Conservation (phyloP, 92 coral and sea anemone species). For the Parazoanthus darwini region DNA sequence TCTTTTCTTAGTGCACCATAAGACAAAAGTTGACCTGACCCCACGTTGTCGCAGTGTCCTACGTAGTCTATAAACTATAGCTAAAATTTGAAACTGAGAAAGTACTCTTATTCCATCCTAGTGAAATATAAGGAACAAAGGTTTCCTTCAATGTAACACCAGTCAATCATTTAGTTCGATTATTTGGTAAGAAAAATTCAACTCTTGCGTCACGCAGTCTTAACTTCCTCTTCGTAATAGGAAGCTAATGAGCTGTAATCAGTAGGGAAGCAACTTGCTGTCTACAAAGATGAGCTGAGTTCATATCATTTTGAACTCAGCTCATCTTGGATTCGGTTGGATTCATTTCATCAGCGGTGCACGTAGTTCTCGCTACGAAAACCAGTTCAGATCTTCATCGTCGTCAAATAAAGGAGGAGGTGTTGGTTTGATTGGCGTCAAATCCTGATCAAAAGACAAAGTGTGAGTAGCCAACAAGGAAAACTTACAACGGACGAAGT, state of each 20-base stretch:
- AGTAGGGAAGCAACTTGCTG: background rate
- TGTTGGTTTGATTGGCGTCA: conserved; percentile 67
- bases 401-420: conserved; percentile 98
- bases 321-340: background rate
- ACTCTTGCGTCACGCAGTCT: background rate
- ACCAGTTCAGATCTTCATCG: conserved; percentile 96
- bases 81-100: too few species aligned
- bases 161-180: background rate
- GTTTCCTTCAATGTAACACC: background rate
- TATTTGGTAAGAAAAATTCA: background rate
- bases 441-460: conserved; percentile 48
- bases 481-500: too few species aligned
- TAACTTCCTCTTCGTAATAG: background rate
- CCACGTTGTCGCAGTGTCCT: too few species aligned
- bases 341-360: background rate
- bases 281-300: background rate
- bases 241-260: conserved; percentile 15
- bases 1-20: too few species aligned
- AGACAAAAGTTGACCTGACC: too few species aligned
- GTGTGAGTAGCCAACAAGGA: background rate
- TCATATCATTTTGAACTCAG: background rate
- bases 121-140: background rate
- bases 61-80: too few species aligned
- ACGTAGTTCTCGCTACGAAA: conserved; percentile 55
- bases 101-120: background rate